These are phyloP conservation scores for Microplitis manilae DNA, from an alignment of 2,888 invertebrate species.

Conservation along the genomic window DNA sequence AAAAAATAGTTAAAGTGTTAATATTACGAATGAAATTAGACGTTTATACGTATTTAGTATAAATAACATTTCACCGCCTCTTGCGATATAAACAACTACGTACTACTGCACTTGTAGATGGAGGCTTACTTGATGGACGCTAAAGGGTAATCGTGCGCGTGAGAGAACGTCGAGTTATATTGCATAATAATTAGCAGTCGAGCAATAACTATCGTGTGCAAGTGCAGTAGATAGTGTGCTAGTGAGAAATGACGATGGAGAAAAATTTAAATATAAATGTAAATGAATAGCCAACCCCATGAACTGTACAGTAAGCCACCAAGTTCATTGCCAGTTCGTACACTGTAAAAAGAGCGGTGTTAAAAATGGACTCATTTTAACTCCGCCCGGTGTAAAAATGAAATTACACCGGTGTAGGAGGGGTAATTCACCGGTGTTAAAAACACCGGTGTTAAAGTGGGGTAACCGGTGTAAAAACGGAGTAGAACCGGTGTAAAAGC, in stretches of 20 bases:
- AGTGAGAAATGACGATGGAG: background rate
- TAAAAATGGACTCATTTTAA: too few relatives aligned
- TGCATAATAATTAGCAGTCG: slow-evolving; percentile 64
- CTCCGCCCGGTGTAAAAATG: too few relatives aligned
- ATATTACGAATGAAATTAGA: slow-evolving; percentile 27
- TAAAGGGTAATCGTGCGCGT: slow-evolving; percentile 60
- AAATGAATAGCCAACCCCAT: slow-evolving; percentile 18
- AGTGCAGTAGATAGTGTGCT: background rate
- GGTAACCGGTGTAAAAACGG: too few relatives aligned
- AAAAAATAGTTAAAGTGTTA: background rate
- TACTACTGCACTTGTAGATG: slow-evolving; percentile 11
- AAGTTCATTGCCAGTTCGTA: slow-evolving; percentile 63
- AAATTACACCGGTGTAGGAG: too few relatives aligned
- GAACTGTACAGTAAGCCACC: slow-evolving; percentile 42
- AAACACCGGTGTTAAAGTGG: too few relatives aligned
- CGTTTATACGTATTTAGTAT: slow-evolving; percentile 25
- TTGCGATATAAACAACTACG: slow-evolving; percentile 10
- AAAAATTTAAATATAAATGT: slow-evolving; percentile 12
- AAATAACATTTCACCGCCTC: slow-evolving; percentile 34
- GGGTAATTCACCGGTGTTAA: too few relatives aligned
- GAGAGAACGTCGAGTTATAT: slow-evolving; percentile 58
- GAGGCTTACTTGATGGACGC: slow-evolving; percentile 47
- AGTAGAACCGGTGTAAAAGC: too few relatives aligned
- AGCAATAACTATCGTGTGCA: slow-evolving; percentile 49
- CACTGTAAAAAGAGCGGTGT: too few relatives aligned